Conservation (phyloP, 2,797 vertebrate species). For the Fundulus diaphanus region DNA sequence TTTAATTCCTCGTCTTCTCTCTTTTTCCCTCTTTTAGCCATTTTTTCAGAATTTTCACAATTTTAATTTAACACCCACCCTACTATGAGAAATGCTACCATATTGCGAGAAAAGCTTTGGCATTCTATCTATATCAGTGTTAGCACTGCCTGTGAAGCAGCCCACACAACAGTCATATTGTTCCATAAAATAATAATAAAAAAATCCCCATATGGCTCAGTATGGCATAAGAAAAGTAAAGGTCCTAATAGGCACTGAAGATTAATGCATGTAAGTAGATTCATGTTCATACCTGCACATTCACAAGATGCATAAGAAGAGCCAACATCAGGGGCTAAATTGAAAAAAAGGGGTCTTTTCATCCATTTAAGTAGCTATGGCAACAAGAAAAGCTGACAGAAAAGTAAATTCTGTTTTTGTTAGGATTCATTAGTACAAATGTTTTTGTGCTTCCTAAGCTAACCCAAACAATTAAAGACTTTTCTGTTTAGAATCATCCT, state of each 20-base stretch:
- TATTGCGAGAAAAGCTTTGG: conserved; percentile 15
- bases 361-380: not conserved
- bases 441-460: not conserved
- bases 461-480: not conserved
- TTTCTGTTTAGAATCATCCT: not conserved
- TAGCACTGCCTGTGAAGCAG: conserved; percentile 29
- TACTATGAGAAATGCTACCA: conserved; percentile 13
- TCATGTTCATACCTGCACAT: conserved; percentile 11
- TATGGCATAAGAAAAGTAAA: conserved; percentile 27
- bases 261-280: conserved; percentile 40
- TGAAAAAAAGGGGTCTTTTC: not conserved
- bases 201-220: conserved; percentile 28
- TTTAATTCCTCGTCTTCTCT: conserved; percentile 5
- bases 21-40: not conserved
- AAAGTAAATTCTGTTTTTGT: not conserved
- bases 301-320: not conserved
- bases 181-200: conserved; percentile 26
- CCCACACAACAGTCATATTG: conserved; percentile 35
- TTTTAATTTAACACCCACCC: conserved; percentile 18
- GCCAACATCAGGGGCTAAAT: not conserved
- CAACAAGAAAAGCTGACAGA: not conserved
- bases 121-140: conserved; percentile 8
- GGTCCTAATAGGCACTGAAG: conserved; percentile 49
- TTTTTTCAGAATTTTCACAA: conserved; percentile 24
- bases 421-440: not conserved